Conservation (phyloP, 2,113 vertebrate genomes). For the Etia nguti region DNA sequence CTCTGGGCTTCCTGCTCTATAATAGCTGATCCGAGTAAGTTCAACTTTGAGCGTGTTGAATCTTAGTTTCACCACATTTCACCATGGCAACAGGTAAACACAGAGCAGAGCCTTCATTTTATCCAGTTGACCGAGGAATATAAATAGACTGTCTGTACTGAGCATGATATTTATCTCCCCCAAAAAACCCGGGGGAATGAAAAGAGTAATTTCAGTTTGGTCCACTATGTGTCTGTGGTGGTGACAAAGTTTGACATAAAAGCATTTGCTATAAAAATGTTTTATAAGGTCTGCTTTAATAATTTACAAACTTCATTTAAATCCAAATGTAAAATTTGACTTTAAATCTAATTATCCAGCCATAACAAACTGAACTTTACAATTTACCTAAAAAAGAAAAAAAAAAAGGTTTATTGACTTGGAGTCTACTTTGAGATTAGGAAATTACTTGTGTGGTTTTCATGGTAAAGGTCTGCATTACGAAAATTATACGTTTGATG, state of each 20-base stretch:
- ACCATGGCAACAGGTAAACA: neutral
- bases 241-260: neutral
- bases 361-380: neutral
- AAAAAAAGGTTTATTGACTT: neutral
- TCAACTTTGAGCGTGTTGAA: neutral
- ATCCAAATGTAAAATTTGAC: neutral
- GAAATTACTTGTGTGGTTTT: neutral
- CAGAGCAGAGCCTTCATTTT: neutral
- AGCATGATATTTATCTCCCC: neutral
- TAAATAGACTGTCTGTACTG: neutral
- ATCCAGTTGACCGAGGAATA: neutral
- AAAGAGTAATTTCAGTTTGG: neutral
- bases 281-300: neutral
- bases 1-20: neutral
- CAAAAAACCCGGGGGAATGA: neutral
- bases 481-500: neutral
- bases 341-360: neutral
- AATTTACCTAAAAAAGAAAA: neutral
- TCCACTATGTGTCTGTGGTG: neutral
- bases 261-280: fast-evolving
- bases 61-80: neutral
- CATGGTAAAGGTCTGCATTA: neutral
- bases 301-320: neutral
- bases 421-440: neutral
- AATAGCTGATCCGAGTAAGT: neutral